A percentile compares a stretch with the other conserved stretches of the same genome.
Evolutionary conservation across 2,113 vertebrate genomes (phyloP).

Genomic region (Ia io): DNA sequence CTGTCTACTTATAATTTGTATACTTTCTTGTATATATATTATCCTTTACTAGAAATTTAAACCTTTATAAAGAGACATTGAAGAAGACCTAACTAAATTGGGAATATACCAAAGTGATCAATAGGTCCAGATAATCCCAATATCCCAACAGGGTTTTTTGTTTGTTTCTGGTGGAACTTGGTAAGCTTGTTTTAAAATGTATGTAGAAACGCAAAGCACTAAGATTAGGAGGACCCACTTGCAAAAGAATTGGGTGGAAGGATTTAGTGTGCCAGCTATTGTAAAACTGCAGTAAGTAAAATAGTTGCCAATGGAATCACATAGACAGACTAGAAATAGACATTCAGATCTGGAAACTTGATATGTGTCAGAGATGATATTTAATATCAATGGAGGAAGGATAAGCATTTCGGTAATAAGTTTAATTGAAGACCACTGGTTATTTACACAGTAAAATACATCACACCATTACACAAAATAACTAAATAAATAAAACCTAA

Average conservation of each 20-base stretch:
- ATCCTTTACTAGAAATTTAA: neutral
- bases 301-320: neutral
- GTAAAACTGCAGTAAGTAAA: neutral
- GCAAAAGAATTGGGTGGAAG: neutral
- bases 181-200: neutral
- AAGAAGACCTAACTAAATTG: neutral
- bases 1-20: neutral
- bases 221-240: neutral
- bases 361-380: neutral
- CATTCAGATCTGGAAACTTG: neutral
- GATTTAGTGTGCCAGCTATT: neutral
- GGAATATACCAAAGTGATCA: neutral
- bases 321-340: neutral
- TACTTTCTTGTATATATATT: neutral
- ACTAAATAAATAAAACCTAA: neutral
- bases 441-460: neutral
- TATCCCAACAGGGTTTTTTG: neutral
- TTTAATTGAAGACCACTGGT: neutral
- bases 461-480: neutral
- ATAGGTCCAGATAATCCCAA: neutral
- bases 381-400: neutral
- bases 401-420: neutral
- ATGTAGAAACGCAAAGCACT: neutral
- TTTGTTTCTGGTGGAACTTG: neutral
- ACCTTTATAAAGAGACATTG: neutral